Conservation (phyloP, 2,888 invertebrate species). For the Agonum fuliginosum region DNA sequence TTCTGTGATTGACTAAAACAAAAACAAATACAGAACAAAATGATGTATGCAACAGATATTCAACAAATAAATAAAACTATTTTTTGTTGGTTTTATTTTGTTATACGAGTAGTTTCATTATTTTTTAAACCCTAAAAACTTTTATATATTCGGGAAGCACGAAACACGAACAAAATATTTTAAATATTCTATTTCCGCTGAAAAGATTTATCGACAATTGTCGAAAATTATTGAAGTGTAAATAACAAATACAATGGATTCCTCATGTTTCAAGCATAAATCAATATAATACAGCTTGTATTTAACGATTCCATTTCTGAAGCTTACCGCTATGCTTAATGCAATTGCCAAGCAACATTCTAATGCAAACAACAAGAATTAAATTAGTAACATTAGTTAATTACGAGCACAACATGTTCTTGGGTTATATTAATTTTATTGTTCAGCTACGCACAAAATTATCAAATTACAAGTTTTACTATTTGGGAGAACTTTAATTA, state of each 20-base stretch:
- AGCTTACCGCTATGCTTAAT: neutral
- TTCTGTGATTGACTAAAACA: too few relatives aligned
- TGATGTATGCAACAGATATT: too few relatives aligned
- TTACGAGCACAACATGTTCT: constrained; percentile 2
- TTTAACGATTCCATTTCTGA: neutral
- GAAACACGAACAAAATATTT: neutral
- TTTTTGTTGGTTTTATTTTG: too few relatives aligned
- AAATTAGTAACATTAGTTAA: neutral
- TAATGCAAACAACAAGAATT: constrained; percentile 22
- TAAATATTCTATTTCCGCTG: neutral
- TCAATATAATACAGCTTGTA: constrained; percentile 1
- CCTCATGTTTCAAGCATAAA: constrained; percentile 12
- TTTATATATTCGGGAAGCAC: too few relatives aligned
- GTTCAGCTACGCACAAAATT: neutral
- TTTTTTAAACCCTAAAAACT: too few relatives aligned
- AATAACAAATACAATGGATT: constrained; percentile 4
- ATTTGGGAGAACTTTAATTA: neutral
- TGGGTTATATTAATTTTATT: neutral
- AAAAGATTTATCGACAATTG: neutral
- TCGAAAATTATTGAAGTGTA: neutral
- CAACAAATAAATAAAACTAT: too few relatives aligned
- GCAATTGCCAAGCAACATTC: constrained; percentile 8
- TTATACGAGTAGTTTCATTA: too few relatives aligned
- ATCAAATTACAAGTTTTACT: constrained; percentile 27
- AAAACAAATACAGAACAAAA: too few relatives aligned